phyloP scores from a whole-genome alignment of 2,888 invertebrate genomes.

The Aleiodes leptofemur region DNA sequence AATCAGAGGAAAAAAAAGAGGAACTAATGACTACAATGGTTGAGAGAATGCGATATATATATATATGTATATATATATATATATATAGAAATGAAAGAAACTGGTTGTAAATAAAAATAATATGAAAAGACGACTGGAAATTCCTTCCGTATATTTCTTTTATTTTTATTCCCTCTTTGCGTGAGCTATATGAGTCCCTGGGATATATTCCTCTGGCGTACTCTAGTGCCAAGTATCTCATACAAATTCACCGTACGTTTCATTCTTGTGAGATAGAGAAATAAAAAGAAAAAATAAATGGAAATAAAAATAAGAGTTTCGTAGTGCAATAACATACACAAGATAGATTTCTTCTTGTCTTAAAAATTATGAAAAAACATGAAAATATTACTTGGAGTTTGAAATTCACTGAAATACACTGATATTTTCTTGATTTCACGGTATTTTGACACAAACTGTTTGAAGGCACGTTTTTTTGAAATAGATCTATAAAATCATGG shows the following conservation, averaged over 20 bases:
- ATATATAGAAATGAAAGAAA: neutral
- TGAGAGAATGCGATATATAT: neutral
- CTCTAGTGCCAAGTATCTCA: slow-evolving; percentile 13
- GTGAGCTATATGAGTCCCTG: slow-evolving; percentile 26
- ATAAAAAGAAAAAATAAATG: neutral
- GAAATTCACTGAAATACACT: neutral
- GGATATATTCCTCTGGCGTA: slow-evolving; percentile 26
- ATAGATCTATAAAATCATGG: neutral
- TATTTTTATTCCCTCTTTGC: slow-evolving; percentile 10
- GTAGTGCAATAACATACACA: neutral
- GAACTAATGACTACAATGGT: neutral
- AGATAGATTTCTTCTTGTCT: neutral
- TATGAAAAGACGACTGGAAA: slow-evolving; percentile 7
- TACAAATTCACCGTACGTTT: slow-evolving; percentile 25
- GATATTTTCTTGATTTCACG: slow-evolving; percentile 6
- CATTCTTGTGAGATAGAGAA: slow-evolving; percentile 3
- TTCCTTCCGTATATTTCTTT: slow-evolving; percentile 12
- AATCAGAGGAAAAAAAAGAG: neutral
- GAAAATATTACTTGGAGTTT: neutral
- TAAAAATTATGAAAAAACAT: neutral
- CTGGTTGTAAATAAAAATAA: slow-evolving; percentile 22
- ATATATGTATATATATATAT: no score
- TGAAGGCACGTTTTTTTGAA: neutral
- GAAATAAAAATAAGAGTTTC: slow-evolving; percentile 10
- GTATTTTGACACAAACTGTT: neutral